These are phyloP conservation scores for Acleris cristana DNA, from an alignment of 2,888 invertebrate species.

Conservation along the genomic window DNA sequence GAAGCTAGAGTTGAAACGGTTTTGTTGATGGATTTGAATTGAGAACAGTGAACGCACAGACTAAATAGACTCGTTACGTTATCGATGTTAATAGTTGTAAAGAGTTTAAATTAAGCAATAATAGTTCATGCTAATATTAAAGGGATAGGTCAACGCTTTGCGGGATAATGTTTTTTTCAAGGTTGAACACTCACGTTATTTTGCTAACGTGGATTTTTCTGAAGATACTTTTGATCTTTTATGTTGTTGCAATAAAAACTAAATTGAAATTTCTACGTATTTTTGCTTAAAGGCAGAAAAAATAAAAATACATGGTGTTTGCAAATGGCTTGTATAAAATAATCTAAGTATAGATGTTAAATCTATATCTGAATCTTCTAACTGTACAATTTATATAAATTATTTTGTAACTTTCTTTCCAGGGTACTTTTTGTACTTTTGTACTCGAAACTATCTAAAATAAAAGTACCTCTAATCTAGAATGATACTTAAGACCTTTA, in stretches of 20 bases:
- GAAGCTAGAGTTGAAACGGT: constrained; percentile 22
- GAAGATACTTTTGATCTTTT: too few species aligned
- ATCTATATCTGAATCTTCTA: background rate
- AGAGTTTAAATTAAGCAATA: constrained; percentile 17
- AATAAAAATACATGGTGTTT: too few species aligned
- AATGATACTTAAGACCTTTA: constrained; percentile 11
- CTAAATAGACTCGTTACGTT: constrained; percentile 25
- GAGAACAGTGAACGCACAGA: constrained; percentile 31
- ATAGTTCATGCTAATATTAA: constrained; percentile 1
- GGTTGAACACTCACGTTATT: background rate
- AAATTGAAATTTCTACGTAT: too few species aligned
- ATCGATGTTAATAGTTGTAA: constrained; percentile 28
- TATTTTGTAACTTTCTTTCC: constrained; percentile 47
- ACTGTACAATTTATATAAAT: constrained; percentile 8
- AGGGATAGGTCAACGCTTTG: background rate
- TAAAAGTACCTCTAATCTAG: constrained; percentile 28
- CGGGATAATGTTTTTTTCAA: background rate
- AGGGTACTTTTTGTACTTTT: constrained; percentile 77
- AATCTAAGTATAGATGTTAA: background rate
- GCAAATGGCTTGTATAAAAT: background rate
- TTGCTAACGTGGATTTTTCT: background rate
- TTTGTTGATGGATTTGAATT: constrained; percentile 26
- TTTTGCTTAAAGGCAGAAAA: too few species aligned
- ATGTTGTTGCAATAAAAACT: too few species aligned
- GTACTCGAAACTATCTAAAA: constrained; percentile 49